A percentile compares a stretch with the other conserved stretches of the same genome.
phyloP scores from a whole-genome alignment of 2,888 invertebrate species.

The Brenthis ino region DNA sequence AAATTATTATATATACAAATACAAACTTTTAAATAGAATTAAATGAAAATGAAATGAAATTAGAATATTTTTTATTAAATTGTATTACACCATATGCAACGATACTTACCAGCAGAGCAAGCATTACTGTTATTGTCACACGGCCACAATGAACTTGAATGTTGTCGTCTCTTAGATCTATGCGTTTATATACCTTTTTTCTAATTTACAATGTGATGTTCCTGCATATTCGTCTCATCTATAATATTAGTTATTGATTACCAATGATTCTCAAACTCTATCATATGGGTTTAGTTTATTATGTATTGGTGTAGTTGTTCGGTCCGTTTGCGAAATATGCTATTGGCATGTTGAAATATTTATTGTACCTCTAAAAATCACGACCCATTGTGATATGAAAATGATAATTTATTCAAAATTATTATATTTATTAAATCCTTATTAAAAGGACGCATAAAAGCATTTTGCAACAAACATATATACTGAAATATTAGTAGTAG shows the following conservation, averaged over 20 bases:
- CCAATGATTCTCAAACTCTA: slow-evolving; percentile 66
- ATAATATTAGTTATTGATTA: slow-evolving; percentile 63
- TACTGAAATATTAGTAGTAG: no score
- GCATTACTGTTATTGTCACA: slow-evolving; percentile 70
- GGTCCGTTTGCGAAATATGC: slow-evolving; percentile 16
- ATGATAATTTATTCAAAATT: no score
- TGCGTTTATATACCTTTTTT: slow-evolving; percentile 76
- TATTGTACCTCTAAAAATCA: slow-evolving; percentile 6
- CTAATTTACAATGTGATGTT: slow-evolving; percentile 63
- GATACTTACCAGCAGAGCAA: slow-evolving; percentile 66
- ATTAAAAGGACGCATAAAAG: no score
- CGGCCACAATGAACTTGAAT: slow-evolving; percentile 62
- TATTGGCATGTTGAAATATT: slow-evolving; percentile 21
- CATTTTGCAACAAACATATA: no score
- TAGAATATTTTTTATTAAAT: neutral
- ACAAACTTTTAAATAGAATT: slow-evolving; percentile 7
- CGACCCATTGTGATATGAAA: neutral
- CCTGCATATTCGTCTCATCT: slow-evolving; percentile 66
- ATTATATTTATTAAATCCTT: no score
- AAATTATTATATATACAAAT: neutral
- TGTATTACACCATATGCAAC: neutral
- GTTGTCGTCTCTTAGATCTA: slow-evolving; percentile 61
- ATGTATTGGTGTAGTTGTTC: neutral
- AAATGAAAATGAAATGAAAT: slow-evolving; percentile 18
- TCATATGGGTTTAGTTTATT: slow-evolving; percentile 39